Conservation (phyloP, 2,113 vertebrate genomes). For the Boulengeromyrus knoepffleri region DNA sequence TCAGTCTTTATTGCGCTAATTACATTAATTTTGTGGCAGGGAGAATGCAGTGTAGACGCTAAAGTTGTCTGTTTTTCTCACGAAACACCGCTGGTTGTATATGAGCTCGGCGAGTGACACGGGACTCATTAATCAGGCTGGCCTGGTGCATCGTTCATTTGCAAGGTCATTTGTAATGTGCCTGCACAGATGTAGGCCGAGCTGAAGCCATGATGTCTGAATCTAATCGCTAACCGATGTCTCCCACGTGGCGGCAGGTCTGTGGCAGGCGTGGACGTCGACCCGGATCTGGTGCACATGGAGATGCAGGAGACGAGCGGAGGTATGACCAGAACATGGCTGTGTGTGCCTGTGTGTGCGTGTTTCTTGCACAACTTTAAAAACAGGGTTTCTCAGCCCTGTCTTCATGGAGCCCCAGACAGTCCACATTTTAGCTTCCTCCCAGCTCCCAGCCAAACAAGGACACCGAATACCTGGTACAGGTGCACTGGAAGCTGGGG, state of each 20-base stretch:
- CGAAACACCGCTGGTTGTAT: background rate
- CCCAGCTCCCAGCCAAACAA: background rate
- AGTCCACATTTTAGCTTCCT: background rate
- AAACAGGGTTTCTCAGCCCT: background rate
- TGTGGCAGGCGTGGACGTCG: constrained; percentile 74
- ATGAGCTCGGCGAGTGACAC: background rate
- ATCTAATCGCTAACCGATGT: background rate
- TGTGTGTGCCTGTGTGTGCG: background rate
- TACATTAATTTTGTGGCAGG: constrained; percentile 27
- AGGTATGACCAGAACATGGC: constrained; percentile 59
- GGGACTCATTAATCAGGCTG: background rate
- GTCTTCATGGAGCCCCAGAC: background rate
- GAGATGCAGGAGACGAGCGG: constrained; percentile 84
- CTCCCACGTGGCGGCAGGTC: constrained; percentile 64
- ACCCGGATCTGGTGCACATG: constrained; percentile 88
- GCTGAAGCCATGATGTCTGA: background rate
- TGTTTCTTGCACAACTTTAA: background rate
- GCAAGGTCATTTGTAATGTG: background rate
- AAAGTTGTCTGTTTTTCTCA: background rate
- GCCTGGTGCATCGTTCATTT: background rate
- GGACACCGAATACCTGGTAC: background rate
- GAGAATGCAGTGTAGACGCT: background rate
- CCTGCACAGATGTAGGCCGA: background rate
- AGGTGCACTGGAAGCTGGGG: background rate
- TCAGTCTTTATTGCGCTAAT: constrained; percentile 37